Percentiles rank a stretch among this genome's conserved stretches.
Conservation (phyloP, 2,797 vertebrate species). For the Enteromius unitaeniatus region DNA sequence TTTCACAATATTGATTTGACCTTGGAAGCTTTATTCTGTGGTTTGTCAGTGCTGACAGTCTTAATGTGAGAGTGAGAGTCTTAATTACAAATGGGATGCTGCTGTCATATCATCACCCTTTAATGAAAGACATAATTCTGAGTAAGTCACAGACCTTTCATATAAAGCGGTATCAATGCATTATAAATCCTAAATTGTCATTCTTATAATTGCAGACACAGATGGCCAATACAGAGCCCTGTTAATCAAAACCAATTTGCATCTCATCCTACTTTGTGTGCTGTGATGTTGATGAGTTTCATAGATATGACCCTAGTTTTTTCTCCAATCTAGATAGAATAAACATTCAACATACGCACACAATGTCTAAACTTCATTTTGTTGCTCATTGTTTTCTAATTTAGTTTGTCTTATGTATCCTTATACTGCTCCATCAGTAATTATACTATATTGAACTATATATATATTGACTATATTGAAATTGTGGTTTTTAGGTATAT, state of each 20-base stretch:
- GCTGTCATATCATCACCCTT: slow-evolving; percentile 25
- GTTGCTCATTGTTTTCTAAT: neutral
- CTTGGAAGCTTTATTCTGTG: slow-evolving; percentile 32
- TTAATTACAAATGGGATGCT: slow-evolving; percentile 39
- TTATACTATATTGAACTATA: no score
- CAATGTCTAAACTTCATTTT: neutral
- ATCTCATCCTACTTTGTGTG: slow-evolving; percentile 50
- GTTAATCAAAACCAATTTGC: slow-evolving; percentile 56
- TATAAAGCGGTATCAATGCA: slow-evolving; percentile 49
- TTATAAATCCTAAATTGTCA: slow-evolving; percentile 54
- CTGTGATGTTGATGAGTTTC: slow-evolving; percentile 39
- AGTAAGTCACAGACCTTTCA: slow-evolving; percentile 42
- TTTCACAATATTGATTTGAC: slow-evolving; percentile 30
- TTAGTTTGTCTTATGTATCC: neutral
- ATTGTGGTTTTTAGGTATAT: neutral
- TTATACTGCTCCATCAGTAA: neutral
- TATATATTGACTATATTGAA: neutral
- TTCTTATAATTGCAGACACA: slow-evolving; percentile 58
- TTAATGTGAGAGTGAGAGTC: no score
- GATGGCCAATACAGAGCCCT: slow-evolving; percentile 47
- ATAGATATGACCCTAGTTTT: slow-evolving; percentile 12
- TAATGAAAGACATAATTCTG: slow-evolving; percentile 55
- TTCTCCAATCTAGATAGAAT: neutral
- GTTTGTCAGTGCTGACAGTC: slow-evolving; percentile 14
- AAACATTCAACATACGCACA: neutral